phyloP scores from a whole-genome alignment of 1,140 invertebrate genomes.

The Cyclargus thomasi region DNA sequence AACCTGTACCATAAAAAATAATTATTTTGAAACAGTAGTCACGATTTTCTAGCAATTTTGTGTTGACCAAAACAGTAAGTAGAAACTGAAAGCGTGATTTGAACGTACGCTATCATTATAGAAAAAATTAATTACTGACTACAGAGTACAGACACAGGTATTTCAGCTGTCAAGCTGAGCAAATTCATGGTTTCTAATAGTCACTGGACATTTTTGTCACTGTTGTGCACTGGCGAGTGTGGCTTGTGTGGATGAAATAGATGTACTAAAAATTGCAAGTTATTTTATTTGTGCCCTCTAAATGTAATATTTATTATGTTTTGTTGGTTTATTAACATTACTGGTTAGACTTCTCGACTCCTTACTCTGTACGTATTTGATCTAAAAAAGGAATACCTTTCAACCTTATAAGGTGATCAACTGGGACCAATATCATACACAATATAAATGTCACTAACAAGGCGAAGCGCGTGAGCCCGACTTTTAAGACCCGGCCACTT shows the following conservation, averaged over 20 bases:
- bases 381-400: background rate
- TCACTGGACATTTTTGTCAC: too few species aligned
- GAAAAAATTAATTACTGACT: background rate
- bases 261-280: too few species aligned
- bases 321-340: too few species aligned
- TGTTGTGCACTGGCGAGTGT: too few species aligned
- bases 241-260: too few species aligned
- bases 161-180: too few species aligned
- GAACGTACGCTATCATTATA: background rate
- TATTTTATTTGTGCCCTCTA: too few species aligned
- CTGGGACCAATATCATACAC: background rate
- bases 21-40: background rate
- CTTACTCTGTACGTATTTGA: too few species aligned
- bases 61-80: background rate
- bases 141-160: too few species aligned
- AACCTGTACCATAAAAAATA: background rate
- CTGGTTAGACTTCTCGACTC: too few species aligned
- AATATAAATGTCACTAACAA: slow-evolving; percentile 13
- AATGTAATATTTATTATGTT: too few species aligned
- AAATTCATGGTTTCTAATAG: too few species aligned
- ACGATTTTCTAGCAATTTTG: background rate
- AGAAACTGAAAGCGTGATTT: background rate
- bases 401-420: background rate
- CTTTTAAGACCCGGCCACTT: slow-evolving; percentile 9
- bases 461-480: background rate